A percentile compares a stretch with the other conserved stretches of the same genome.
Evolutionary conservation across 2,113 vertebrate genomes (phyloP).

Genomic region (Callipepla californica): DNA sequence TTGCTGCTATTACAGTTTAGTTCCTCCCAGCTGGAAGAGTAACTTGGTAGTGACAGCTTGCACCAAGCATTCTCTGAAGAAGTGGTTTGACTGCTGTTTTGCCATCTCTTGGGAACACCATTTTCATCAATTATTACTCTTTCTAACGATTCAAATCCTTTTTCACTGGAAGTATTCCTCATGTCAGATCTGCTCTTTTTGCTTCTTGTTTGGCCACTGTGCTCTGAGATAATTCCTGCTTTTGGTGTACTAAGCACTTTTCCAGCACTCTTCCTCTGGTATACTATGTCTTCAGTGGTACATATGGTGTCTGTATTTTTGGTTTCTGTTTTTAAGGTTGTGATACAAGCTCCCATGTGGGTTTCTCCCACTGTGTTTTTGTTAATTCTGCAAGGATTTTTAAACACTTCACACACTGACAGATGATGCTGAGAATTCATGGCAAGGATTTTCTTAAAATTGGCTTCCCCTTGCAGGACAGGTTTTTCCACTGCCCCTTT

Average conservation of each 20-base stretch:
- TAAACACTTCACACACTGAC: conserved; percentile 82
- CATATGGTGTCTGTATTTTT: conserved; percentile 62
- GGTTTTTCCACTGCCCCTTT: conserved; percentile 53
- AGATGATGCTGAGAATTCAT: conserved; percentile 86
- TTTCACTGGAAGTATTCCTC: background rate
- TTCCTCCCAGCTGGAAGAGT: conserved; percentile 77
- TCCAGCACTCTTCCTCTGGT: background rate
- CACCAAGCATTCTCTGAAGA: conserved; percentile 78
- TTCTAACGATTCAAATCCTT: background rate
- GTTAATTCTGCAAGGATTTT: conserved; percentile 62
- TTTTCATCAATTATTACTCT: background rate
- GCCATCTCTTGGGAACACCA: background rate
- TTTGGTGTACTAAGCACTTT: background rate
- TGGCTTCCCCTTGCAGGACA: conserved; percentile 54
- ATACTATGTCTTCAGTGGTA: background rate
- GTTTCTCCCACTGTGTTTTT: background rate
- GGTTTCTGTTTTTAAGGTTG: conserved; percentile 84
- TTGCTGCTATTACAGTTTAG: background rate
- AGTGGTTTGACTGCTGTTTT: conserved; percentile 69
- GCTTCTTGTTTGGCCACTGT: background rate
- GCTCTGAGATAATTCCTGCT: background rate
- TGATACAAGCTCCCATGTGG: conserved; percentile 81
- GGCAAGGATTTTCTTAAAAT: conserved; percentile 81
- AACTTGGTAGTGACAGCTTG: conserved; percentile 60
- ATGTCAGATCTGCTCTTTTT: background rate